These are phyloP conservation scores for human (Homo sapiens) DNA, from an alignment of 2,113 vertebrate genomes.

Conservation along the genomic window GRCh38 chr3:107741501-107742000, in stretches of 20 bases:
- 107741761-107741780: background rate
- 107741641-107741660: background rate
- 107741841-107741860: background rate
- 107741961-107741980: background rate
- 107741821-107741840: background rate
- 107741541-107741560: background rate
- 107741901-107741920: background rate
- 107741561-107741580: background rate
- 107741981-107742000: background rate
- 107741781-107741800: background rate
- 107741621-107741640: constrained; percentile 18
- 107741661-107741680: background rate
- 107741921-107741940: background rate
- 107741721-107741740: constrained; percentile 11
- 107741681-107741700: background rate
- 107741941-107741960: background rate
- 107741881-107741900: background rate
- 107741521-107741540: background rate
- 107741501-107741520: constrained; percentile 64
- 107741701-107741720: background rate
- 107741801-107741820: background rate
- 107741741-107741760: background rate
- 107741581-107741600: constrained; percentile 14
- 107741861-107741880: background rate
- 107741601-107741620: background rate